These are phyloP conservation scores for Galaxias olidus DNA, from an alignment of 2,797 vertebrate species.

Conservation along the genomic window DNA sequence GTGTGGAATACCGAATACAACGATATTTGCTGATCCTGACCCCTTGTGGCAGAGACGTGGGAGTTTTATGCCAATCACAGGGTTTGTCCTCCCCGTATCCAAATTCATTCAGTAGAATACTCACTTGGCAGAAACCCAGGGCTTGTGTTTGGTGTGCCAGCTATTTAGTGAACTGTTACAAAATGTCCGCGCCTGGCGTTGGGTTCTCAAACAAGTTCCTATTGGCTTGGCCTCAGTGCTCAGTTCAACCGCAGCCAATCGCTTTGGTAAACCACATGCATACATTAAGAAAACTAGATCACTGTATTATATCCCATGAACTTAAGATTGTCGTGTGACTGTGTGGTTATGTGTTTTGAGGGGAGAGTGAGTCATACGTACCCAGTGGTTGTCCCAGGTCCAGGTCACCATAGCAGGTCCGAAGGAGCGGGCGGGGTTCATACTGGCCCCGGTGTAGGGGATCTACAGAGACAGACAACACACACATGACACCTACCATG, in stretches of 20 bases:
- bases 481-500: not conserved
- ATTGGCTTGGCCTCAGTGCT: not conserved
- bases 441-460: constrained; percentile 86
- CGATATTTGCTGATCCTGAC: too few species aligned
- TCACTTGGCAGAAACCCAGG: not conserved
- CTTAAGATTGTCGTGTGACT: not conserved
- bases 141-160: constrained; percentile 7
- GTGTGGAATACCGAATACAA: too few species aligned
- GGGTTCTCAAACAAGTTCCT: not conserved
- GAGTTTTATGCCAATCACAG: too few species aligned
- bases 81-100: not conserved
- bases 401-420: constrained; percentile 88
- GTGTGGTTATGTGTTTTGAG: not conserved
- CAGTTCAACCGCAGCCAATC: not conserved
- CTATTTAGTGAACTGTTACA: constrained; percentile 1
- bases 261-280: too few species aligned
- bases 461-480: constrained; percentile 70
- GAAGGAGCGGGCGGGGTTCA: constrained; percentile 88
- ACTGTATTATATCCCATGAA: not conserved
- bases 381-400: constrained; percentile 87
- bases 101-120: not conserved
- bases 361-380: constrained; percentile 49
- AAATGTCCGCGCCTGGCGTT: not conserved
- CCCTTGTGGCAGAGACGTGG: too few species aligned
- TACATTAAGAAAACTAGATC: not conserved